Percentiles rank a stretch among this genome's conserved stretches.
Conservation (phyloP, 2,888 invertebrate genomes). For the Zhengitettix transpicula region DNA sequence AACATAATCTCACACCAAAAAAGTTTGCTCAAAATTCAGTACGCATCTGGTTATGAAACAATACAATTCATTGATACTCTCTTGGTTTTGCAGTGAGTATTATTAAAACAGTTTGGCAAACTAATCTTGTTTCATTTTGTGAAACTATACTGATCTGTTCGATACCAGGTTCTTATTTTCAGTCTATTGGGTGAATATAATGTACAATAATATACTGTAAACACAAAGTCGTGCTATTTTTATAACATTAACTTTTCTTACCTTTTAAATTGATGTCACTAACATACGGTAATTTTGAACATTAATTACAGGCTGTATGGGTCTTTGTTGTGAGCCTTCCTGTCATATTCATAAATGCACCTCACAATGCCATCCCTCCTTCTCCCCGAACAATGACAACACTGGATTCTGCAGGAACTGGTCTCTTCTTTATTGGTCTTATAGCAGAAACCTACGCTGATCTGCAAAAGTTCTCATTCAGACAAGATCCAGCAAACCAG, state of each 20-base stretch:
- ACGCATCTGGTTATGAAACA: too few relatives aligned
- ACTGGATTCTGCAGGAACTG: slow-evolving; percentile 69
- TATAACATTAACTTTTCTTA: background rate
- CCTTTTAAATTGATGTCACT: background rate
- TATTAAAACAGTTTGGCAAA: too few relatives aligned
- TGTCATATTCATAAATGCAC: slow-evolving; percentile 79
- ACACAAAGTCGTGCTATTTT: too few relatives aligned
- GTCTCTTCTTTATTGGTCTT: slow-evolving; percentile 69
- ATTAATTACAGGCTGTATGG: slow-evolving; percentile 60
- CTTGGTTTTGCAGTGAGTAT: too few relatives aligned
- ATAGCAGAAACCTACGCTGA: slow-evolving; percentile 82
- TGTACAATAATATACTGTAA: too few relatives aligned
- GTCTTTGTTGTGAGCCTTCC: slow-evolving; percentile 82
- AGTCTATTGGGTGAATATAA: too few relatives aligned
- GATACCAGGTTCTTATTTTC: too few relatives aligned
- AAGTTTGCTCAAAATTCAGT: too few relatives aligned
- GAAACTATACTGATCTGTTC: too few relatives aligned
- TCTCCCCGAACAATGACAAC: slow-evolving; percentile 56
- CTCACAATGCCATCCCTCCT: slow-evolving; percentile 54
- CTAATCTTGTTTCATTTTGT: too few relatives aligned
- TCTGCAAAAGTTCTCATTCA: slow-evolving; percentile 79
- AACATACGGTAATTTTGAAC: background rate
- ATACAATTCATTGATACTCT: too few relatives aligned
- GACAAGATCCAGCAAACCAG: slow-evolving; percentile 73
- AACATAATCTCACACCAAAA: too few relatives aligned